Conservation (phyloP, 2,888 invertebrate species). For the Idaea dimidiata region DNA sequence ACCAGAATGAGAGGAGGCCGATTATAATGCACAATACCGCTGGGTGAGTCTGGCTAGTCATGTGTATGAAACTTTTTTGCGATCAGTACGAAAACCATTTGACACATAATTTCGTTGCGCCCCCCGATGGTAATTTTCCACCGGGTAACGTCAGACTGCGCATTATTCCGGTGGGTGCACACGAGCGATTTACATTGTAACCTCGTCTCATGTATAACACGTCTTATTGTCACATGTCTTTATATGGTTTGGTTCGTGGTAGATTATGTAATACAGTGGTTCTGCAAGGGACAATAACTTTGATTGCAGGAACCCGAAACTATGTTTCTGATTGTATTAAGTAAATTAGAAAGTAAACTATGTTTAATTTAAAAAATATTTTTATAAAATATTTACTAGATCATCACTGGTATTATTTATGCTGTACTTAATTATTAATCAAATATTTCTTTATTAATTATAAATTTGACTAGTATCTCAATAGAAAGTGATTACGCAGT, state of each 20-base stretch:
- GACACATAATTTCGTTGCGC: constrained; percentile 17
- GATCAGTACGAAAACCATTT: constrained; percentile 14
- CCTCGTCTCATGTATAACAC: neutral
- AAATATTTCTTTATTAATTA: too few relatives aligned
- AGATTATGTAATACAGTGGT: neutral
- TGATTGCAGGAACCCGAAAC: too few relatives aligned
- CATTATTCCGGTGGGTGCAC: constrained; percentile 2
- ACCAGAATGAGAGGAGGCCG: neutral
- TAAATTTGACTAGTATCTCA: too few relatives aligned
- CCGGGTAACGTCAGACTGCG: neutral
- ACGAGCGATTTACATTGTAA: constrained; percentile 3
- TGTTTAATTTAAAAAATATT: too few relatives aligned
- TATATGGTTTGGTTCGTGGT: neutral
- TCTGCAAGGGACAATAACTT: too few relatives aligned
- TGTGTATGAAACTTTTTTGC: constrained; percentile 5
- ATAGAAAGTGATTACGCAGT: too few relatives aligned
- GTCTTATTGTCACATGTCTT: neutral
- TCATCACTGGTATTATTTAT: too few relatives aligned
- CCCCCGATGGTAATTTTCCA: constrained; percentile 3
- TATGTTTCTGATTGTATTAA: too few relatives aligned
- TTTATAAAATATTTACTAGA: too few relatives aligned
- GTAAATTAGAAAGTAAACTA: too few relatives aligned
- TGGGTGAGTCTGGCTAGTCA: neutral
- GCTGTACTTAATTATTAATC: too few relatives aligned
- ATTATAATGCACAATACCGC: neutral